Evolutionary conservation across 2,888 invertebrate species (phyloP), one percentile per base, ranked within the genome.

Genomic region (Xanthorhoe spadicearia): DNA sequence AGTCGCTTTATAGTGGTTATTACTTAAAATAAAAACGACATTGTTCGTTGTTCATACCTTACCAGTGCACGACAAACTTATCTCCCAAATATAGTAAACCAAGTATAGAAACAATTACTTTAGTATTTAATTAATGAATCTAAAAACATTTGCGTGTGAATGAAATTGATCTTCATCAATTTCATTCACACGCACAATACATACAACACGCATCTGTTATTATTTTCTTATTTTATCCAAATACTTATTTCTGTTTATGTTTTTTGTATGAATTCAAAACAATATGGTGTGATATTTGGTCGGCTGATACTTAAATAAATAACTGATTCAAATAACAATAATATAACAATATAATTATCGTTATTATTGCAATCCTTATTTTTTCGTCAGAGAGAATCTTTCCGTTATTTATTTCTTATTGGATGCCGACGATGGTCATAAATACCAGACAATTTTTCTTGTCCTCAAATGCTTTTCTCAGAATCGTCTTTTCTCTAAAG

Each of bases 401-500:
- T 53, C 59, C 48, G 54, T 67, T 73, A 69, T 72, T 69, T 70
- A 73, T 73, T 68, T 65, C 68, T 67, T 68, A 70, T 70, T 59
- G 65, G 61, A 72, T 73, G 57, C 65, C 68, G 61, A 48, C 62
- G 59, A 59, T 68, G 59, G 69, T 57, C 32, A 52, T 43, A 53
- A 58, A 63, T 65, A 59, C 60, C 62, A 60, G 48, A 32, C 38
- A 43, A 10, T 61, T 52, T 62, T 66, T 15, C 52, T 17, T 48
- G 48, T 48, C 48, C 48, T 48, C 17, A 48, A 48, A 48, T 17
- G 13, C 13, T 43, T 43, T 43, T 43, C 13, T 13, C 38, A 13
- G 38, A 43, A 43, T 13, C 13, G 10, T 43, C 38, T 13, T 43
- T 43, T 43, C 38, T 13, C 13, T 43, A 43, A 13, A 43, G 38